Conservation (phyloP, 2,113 vertebrate genomes). For the Corythaixoides concolor region DNA sequence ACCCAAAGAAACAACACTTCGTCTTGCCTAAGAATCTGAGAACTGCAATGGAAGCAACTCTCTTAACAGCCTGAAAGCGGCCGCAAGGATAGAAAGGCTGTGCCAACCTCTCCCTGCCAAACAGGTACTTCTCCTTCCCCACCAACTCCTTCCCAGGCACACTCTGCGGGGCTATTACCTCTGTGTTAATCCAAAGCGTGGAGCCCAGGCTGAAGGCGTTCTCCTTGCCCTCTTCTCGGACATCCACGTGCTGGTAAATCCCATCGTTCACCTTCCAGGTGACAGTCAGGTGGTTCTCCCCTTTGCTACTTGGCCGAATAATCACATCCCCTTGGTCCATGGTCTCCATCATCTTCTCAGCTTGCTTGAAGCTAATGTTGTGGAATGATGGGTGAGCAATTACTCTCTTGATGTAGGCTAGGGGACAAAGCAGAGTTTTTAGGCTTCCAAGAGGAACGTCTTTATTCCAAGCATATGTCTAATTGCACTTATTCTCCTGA, state of each 20-base stretch:
- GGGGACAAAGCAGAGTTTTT: not conserved
- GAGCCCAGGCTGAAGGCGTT: constrained; percentile 98
- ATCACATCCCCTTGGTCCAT: constrained; percentile 98
- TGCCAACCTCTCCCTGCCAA: not conserved
- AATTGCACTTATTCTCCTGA: not conserved
- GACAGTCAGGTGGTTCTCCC: constrained; percentile 95
- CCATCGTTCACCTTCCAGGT: constrained; percentile 97
- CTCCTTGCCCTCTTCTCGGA: constrained; percentile 96
- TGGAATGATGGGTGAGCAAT: constrained; percentile 99
- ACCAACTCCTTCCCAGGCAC: not conserved
- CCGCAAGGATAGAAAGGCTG: not conserved
- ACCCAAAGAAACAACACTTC: not conserved
- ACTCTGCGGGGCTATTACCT: constrained; percentile 72
- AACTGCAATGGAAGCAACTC: not conserved
- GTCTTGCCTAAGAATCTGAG: not conserved
- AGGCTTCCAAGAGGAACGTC: not conserved
- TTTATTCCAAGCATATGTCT: not conserved
- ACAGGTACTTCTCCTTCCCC: not conserved
- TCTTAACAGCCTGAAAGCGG: not conserved
- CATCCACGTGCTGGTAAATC: constrained; percentile 96
- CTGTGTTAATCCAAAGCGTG: constrained; percentile 94
- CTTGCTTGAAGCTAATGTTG: constrained; percentile 99
- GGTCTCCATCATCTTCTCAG: constrained; percentile 99
- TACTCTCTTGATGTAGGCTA: constrained; percentile 96
- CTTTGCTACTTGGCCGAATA: constrained; percentile 97